Evolutionary conservation across 2,888 invertebrate genomes (phyloP).

Genomic region (Drosophila putrida): DNA sequence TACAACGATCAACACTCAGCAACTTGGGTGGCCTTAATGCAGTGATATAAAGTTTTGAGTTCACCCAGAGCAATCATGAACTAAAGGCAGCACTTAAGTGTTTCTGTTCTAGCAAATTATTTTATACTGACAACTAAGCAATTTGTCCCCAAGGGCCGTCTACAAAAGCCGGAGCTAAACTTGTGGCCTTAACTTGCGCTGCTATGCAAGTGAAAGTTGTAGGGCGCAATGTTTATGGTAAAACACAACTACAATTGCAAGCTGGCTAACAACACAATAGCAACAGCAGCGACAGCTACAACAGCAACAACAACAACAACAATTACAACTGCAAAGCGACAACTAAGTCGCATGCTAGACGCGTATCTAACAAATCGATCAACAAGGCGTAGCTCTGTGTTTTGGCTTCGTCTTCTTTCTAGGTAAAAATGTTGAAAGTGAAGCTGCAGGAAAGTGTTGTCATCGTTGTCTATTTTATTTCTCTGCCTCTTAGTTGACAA

Average conservation of each 20-base stretch:
- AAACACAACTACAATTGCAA: conserved; percentile 63
- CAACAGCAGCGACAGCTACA: conserved; percentile 1
- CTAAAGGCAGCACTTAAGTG: not conserved
- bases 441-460: conserved; percentile 43
- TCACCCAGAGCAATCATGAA: not conserved
- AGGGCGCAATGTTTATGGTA: conserved; percentile 61
- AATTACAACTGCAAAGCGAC: conserved; percentile 25
- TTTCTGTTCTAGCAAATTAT: conserved; percentile 11
- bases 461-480: conserved; percentile 45
- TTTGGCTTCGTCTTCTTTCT: conserved; percentile 53
- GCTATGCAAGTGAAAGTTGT: conserved; percentile 69
- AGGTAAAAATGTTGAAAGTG: conserved; percentile 60
- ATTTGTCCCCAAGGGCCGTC: not conserved
- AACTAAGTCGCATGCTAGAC: conserved; percentile 59
- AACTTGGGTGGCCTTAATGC: conserved; percentile 42
- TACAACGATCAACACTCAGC: conserved; percentile 35
- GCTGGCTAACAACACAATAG: conserved; percentile 17
- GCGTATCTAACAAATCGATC: conserved; percentile 77
- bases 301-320: conserved; percentile 24
- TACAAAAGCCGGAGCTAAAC: conserved; percentile 26
- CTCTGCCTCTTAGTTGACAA: conserved; percentile 54
- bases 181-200: conserved; percentile 39
- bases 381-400: conserved; percentile 57
- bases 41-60: not conserved
- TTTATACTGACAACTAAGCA: conserved; percentile 6